Evolutionary conservation across 2,797 vertebrate genomes (phyloP), one percentile per base, ranked within the genome.

Genomic region (Ptychobarbus kaznakovi): DNA sequence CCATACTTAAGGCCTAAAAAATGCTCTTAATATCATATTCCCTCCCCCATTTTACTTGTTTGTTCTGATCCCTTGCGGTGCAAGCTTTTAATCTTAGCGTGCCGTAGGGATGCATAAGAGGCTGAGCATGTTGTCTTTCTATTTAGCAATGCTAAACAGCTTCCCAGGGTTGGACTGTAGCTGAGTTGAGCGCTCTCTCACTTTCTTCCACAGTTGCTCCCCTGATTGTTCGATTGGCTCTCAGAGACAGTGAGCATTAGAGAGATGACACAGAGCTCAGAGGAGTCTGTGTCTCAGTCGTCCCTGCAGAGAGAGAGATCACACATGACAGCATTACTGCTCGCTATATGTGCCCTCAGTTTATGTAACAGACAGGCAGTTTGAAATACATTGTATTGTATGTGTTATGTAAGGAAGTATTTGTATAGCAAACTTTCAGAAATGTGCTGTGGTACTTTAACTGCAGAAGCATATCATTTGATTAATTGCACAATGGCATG

Each of bases 131-230:
- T 70, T 84, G 38, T 78, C 25, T 84, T 53, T 69, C 38, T n/a
- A n/a, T 84, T 66, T 69, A 84, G 74, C 63, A 69, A 46, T 32
- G 74, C 74, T 78, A 78, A 84, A 84, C 65, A 84, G 74, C 74
- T 58, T 84, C 74, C 38, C 8, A 7, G 35, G 25, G 65, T 68
- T 84, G 49, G 38, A 38, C 49, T 78, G 18, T 77, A 69, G 65
- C n/a, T n/a, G 69, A 72, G 32, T 40, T 72, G 46, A 35, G 40
- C 6, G 16, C 69, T 75, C 16, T 84, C 28, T 25, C 25, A 42
- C 28, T 38, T 25, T 72, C 49, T 40, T 28, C 66, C 18, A 25
- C 53, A 32, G 25, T 38, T 56, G 42, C 44, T 65, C 66, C 32
- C 40, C 44, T 51, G 35, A 25, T 40, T 84, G 58, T 87, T 51